phyloP scores from a whole-genome alignment of 2,797 vertebrate genomes.

The Psittacula derbiana region DNA sequence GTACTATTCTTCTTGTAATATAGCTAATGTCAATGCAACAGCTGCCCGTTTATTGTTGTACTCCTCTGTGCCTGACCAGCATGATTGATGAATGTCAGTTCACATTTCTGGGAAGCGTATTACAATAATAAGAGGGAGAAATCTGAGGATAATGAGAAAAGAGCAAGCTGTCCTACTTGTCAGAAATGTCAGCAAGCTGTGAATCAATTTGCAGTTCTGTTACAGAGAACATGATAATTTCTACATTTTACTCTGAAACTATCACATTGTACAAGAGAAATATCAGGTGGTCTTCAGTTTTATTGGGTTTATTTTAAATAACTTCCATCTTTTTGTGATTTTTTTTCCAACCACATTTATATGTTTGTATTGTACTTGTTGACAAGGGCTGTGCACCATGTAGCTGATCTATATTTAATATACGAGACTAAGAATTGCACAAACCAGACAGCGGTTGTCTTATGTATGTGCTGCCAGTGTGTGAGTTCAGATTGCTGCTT shows the following conservation, averaged over 20 bases:
- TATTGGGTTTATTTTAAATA: not conserved
- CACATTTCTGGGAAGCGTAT: not conserved
- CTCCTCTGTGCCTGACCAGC: not conserved
- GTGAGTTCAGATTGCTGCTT: not conserved
- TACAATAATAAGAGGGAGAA: not conserved
- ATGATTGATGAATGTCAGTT: not conserved
- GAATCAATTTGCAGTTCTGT: not conserved
- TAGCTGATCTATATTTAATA: not conserved
- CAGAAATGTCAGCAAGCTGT: conserved; percentile 15
- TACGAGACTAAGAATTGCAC: not conserved
- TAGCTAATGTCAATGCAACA: not conserved
- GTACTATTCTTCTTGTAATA: not conserved
- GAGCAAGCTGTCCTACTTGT: conserved; percentile 6
- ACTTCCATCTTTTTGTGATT: not conserved
- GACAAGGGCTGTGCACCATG: not conserved
- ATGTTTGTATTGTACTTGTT: not conserved
- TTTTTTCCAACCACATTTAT: not conserved
- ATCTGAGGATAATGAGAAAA: conserved; percentile 3
- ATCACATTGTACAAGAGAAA: not conserved
- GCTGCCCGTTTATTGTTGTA: not conserved
- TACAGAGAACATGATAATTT: not conserved
- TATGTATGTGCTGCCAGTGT: not conserved
- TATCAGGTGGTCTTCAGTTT: not conserved
- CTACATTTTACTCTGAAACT: not conserved
- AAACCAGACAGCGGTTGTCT: not conserved